phyloP scores from a whole-genome alignment of 2,888 invertebrate species.

The Patella caerulea region DNA sequence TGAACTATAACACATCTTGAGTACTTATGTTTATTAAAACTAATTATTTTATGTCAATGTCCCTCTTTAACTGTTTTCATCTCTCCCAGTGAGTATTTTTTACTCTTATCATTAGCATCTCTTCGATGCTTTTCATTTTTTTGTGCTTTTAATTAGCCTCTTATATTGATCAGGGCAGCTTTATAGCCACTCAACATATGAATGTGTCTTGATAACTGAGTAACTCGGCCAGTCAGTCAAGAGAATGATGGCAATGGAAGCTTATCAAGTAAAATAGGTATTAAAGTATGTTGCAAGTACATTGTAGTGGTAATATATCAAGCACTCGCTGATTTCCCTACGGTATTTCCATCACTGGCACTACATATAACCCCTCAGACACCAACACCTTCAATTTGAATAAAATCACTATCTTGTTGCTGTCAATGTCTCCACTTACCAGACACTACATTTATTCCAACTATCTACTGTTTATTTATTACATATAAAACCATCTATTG shows the following conservation, averaged over 20 bases:
- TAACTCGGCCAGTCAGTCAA: not conserved
- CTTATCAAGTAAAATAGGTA: slow-evolving; percentile 1
- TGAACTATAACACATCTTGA: too few relatives aligned
- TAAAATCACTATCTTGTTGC: not conserved
- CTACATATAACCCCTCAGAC: not conserved
- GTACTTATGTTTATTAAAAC: too few relatives aligned
- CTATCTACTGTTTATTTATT: too few relatives aligned
- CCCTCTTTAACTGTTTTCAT: too few relatives aligned
- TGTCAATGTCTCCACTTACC: too few relatives aligned
- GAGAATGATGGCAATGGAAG: not conserved
- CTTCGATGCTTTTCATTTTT: not conserved
- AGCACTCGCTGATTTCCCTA: slow-evolving; percentile 3
- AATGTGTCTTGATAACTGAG: not conserved
- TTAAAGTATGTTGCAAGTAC: not conserved
- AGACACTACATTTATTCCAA: too few relatives aligned
- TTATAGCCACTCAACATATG: not conserved
- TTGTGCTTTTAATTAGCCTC: slow-evolving; percentile 4
- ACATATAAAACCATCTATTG: too few relatives aligned
- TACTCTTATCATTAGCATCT: too few relatives aligned
- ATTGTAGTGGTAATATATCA: not conserved
- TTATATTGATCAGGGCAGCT: not conserved
- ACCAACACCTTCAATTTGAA: not conserved
- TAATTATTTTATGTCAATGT: too few relatives aligned
- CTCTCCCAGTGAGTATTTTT: too few relatives aligned
- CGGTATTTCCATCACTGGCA: not conserved